These are phyloP conservation scores for Pangasius krempfi DNA, from an alignment of 2,797 vertebrate genomes.

Conservation along the genomic window DNA sequence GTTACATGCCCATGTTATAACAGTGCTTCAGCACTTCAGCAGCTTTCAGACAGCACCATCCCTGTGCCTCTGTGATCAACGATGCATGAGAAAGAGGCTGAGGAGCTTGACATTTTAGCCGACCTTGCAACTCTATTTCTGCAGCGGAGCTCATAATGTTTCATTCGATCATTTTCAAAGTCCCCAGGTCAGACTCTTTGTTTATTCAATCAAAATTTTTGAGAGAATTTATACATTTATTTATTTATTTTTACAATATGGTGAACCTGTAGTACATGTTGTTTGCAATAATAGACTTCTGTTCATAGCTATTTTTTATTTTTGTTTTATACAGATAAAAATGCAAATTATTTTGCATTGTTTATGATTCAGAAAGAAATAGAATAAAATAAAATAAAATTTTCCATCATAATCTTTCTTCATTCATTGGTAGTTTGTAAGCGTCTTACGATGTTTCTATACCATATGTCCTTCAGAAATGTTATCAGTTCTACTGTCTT, in stretches of 20 bases:
- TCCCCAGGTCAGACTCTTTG: not conserved
- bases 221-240: not conserved
- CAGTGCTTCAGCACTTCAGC: not conserved
- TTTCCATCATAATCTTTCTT: constrained; percentile 3
- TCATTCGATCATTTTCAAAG: not conserved
- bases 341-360: not conserved
- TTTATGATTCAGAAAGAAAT: not conserved
- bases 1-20: not conserved
- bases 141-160: not conserved
- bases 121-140: not conserved
- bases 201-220: not conserved
- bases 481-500: constrained; percentile 14
- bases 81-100: not conserved
- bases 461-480: constrained; percentile 7
- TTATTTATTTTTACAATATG: not conserved
- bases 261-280: too few relatives aligned
- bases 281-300: not conserved
- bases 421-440: not conserved
- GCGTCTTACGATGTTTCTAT: constrained; percentile 10
- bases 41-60: not conserved
- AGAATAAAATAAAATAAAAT: not conserved
- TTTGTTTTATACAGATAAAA: not conserved
- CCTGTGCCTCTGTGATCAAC: not conserved
- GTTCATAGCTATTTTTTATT: constrained; percentile 43
- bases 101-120: not conserved